Percentiles rank a stretch among this genome's conserved stretches.
Conservation (phyloP, 2,113 vertebrate species). For the Cygnus atratus region DNA sequence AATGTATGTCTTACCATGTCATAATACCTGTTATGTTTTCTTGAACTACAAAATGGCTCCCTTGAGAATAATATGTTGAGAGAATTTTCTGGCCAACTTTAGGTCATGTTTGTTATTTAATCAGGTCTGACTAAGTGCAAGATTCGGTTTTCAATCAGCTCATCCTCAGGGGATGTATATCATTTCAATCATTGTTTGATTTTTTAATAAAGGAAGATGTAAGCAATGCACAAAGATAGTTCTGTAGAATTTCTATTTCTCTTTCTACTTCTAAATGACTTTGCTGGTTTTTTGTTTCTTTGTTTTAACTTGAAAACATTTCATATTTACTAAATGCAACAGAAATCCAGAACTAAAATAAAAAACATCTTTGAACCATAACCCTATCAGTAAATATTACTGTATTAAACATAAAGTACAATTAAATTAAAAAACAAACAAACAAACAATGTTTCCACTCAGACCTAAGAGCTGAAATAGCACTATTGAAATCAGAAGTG, state of each 20-base stretch:
- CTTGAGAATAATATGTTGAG: background rate
- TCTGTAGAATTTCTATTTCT: background rate
- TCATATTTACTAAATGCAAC: background rate
- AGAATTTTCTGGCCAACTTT: background rate
- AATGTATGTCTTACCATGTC: background rate
- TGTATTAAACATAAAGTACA: too few species aligned
- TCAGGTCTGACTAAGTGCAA: background rate
- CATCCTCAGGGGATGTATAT: background rate
- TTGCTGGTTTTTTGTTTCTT: fast-evolving
- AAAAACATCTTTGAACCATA: background rate
- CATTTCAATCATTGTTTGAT: background rate
- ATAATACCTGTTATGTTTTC: background rate
- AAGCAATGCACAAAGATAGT: background rate
- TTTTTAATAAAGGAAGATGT: background rate
- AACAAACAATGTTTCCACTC: background rate
- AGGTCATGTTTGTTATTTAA: background rate
- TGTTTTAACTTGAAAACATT: background rate
- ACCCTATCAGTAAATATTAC: fast-evolving
- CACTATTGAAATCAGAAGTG: background rate
- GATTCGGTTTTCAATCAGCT: background rate
- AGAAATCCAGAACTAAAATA: background rate
- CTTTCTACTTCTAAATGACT: background rate
- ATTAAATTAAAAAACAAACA: too few species aligned
- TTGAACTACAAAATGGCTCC: background rate
- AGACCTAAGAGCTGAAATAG: background rate